Evolutionary conservation across 1,140 invertebrate species (phyloP), one percentile per base, ranked within the genome.

Genomic region (Phymorhynchus buccinoides): DNA sequence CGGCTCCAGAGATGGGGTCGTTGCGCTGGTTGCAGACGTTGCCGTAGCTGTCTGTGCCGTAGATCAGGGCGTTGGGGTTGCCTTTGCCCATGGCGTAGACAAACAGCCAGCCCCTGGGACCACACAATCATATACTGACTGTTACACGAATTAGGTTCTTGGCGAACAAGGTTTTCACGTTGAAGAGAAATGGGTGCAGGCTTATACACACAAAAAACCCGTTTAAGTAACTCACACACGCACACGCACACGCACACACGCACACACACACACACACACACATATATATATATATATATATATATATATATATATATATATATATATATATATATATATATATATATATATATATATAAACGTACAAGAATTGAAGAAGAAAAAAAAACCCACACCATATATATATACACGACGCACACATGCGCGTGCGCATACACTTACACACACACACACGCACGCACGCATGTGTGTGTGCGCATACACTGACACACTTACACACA

Each of bases 1-100:
- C 84, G 39, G 84, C 87, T 22, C 88, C 90, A 62, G 92, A 88
- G n/a, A 89, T 89, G 0, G 80, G 32, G 14, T 93, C 94, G 85
- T 94, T 94, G 39, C 93, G 87, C 73, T 92, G 93, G 9, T 96
- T 95, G 89, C 96, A 96, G 77, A 96, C 92, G 89, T 96, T 95
- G 3, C 95, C 96, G 89, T 95, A 96, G 88, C 95, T 94, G 88
- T 96, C 95, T 86, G 95, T 95, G 16, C 96, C 96, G 90, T 96
- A 94, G 52, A 96, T 90, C 22, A 96, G 91, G 35, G 96, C 92
- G 86, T 94, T 89, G 0, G 91, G 90, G 93, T 90, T 87, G 27
- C 89, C 93, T 87, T 96, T 94, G 6, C 95, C 95, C 86, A 95
- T 92, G 66, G 91, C 91, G n/a, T 93, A 91, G 77, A 86, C 88